Conservation (phyloP, 2,113 vertebrate species). For the Halcyon senegalensis region DNA sequence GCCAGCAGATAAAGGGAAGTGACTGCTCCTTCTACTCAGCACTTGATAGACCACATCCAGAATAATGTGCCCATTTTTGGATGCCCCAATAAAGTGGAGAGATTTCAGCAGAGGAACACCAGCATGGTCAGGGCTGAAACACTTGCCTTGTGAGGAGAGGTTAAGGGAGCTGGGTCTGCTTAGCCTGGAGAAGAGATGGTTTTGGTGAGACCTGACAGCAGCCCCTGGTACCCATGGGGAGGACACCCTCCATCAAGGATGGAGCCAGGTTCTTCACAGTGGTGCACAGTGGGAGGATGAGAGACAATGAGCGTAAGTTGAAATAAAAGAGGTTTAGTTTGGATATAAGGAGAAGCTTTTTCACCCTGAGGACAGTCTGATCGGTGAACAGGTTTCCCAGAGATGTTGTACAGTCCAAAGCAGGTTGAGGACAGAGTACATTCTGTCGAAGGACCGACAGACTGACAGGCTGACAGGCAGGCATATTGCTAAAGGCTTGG, state of each 20-base stretch:
- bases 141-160: background rate
- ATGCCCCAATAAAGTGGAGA: background rate
- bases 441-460: background rate
- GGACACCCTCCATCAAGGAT: background rate
- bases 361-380: background rate
- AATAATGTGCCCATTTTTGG: background rate
- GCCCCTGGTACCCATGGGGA: background rate
- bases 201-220: background rate
- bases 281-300: background rate
- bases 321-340: background rate
- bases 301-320: accelerated
- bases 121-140: background rate
- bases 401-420: background rate
- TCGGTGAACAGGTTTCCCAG: background rate
- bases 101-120: background rate
- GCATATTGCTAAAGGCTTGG: background rate
- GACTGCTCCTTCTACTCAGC: background rate
- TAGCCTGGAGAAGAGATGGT: background rate
- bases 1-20: background rate
- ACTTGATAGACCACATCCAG: background rate
- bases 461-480: background rate
- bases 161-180: background rate
- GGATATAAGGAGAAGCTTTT: background rate
- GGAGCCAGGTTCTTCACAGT: background rate
- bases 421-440: background rate